A percentile compares a stretch with the other conserved stretches of the same genome.
These are phyloP conservation scores for Anticlea derivata DNA, from an alignment of 2,888 invertebrate genomes.

Conservation along the genomic window DNA sequence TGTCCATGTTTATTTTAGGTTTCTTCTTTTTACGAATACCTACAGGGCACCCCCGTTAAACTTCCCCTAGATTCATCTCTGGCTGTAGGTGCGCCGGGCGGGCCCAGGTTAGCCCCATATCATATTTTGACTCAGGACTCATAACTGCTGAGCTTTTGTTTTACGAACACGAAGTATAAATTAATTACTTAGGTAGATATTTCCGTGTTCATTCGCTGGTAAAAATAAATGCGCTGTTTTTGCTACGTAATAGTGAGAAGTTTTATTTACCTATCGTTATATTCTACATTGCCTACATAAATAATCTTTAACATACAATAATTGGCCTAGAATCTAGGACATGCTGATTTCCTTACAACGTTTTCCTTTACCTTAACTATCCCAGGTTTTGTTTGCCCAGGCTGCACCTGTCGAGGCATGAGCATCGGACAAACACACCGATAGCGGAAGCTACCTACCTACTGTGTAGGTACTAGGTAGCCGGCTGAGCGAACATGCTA, in stretches of 20 bases:
- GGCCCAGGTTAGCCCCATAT: slow-evolving; percentile 13
- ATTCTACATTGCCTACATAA: no score
- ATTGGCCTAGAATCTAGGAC: no score
- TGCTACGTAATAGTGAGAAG: no score
- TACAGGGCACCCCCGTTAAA: no score
- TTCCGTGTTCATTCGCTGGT: no score
- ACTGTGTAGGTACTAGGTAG: background rate
- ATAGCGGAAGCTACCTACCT: background rate
- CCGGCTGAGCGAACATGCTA: slow-evolving; percentile 1
- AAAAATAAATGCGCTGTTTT: background rate
- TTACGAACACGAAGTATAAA: slow-evolving; percentile 17
- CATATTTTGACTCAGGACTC: slow-evolving; percentile 16
- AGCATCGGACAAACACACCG: slow-evolving; percentile 5
- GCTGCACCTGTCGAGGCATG: slow-evolving; percentile 9
- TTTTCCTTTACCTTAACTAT: no score
- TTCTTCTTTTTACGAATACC: no score
- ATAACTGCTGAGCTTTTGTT: slow-evolving; percentile 20
- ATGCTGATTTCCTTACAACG: no score
- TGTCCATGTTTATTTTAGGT: no score
- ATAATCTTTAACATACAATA: no score
- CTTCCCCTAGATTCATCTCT: slow-evolving; percentile 9
- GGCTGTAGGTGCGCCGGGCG: slow-evolving; percentile 1
- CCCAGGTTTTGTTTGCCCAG: slow-evolving; percentile 4
- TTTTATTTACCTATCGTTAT: no score
- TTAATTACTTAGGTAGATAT: slow-evolving; percentile 16